phyloP scores from a whole-genome alignment of 2,113 vertebrate species.

The Terrapene triunguis region DNA sequence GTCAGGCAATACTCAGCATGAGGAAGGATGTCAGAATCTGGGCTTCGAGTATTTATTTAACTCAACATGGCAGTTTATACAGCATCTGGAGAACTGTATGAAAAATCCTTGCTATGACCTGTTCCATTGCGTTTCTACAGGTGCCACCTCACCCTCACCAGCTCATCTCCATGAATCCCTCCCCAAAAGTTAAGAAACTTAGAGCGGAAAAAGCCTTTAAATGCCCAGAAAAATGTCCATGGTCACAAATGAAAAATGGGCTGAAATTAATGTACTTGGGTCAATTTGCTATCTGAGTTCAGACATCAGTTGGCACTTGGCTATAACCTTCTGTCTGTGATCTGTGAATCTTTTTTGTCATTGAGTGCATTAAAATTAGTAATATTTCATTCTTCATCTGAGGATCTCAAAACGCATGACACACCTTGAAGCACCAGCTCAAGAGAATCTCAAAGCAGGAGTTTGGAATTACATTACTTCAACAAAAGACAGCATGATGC shows the following conservation, averaged over 20 bases:
- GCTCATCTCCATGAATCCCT: not conserved
- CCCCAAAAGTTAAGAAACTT: not conserved
- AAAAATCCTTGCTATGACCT: not conserved
- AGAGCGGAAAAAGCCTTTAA: not conserved
- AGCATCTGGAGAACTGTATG: not conserved
- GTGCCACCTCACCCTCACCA: not conserved
- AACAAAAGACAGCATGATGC: not conserved
- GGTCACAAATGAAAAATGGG: not conserved
- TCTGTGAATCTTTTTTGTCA: not conserved
- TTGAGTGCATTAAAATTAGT: not conserved
- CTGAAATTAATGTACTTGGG: not conserved
- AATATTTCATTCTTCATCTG: not conserved
- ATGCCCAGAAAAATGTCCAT: not conserved
- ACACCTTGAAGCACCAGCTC: not conserved
- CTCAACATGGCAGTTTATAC: not conserved
- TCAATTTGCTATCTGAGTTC: not conserved
- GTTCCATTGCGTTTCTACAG: not conserved
- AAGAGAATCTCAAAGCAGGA: not conserved
- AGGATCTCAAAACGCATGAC: not conserved
- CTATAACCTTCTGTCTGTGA: not conserved
- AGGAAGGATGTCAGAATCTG: too few species aligned
- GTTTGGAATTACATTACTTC: not conserved
- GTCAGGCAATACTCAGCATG: too few species aligned
- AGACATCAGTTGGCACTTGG: not conserved
- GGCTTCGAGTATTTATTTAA: not conserved